phyloP scores from a whole-genome alignment of 2,113 vertebrate species.

The Lynx canadensis region DNA sequence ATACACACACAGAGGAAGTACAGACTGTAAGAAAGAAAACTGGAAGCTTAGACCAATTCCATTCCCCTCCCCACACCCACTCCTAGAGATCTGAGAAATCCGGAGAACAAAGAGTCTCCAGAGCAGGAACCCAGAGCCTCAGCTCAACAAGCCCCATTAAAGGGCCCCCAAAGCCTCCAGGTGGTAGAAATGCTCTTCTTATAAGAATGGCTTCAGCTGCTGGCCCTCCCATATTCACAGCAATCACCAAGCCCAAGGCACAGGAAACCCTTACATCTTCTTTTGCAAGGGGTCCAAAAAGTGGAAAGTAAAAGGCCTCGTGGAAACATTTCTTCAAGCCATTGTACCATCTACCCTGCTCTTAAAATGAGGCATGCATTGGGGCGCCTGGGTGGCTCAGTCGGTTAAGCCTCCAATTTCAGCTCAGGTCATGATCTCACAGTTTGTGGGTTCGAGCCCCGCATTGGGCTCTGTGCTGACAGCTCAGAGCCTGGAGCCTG shows the following conservation, averaged over 20 bases:
- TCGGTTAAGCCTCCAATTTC: too few species aligned
- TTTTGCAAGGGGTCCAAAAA: not conserved
- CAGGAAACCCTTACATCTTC: not conserved
- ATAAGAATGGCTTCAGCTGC: not conserved
- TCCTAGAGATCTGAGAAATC: not conserved
- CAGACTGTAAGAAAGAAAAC: slow-evolving; percentile 70
- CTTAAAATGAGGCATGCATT: not conserved
- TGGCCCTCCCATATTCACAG: not conserved
- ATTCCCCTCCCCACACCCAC: not conserved
- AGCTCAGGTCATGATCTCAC: too few species aligned
- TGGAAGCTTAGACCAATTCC: not conserved
- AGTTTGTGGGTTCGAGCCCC: too few species aligned
- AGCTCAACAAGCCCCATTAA: not conserved
- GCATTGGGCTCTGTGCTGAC: too few species aligned
- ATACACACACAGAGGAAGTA: slow-evolving; percentile 59
- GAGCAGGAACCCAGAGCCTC: not conserved
- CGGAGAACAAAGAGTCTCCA: not conserved
- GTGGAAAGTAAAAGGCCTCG: not conserved
- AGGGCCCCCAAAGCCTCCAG: not conserved
- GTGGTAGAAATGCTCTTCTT: not conserved
- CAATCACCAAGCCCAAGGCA: not conserved
- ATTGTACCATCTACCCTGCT: not conserved
- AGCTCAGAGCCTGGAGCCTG: too few species aligned
- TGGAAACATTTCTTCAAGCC: not conserved
- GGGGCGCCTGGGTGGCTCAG: too few species aligned